Evolutionary conservation across 1,140 invertebrate species (phyloP).

Genomic region (Drosophila nigrodunni): DNA sequence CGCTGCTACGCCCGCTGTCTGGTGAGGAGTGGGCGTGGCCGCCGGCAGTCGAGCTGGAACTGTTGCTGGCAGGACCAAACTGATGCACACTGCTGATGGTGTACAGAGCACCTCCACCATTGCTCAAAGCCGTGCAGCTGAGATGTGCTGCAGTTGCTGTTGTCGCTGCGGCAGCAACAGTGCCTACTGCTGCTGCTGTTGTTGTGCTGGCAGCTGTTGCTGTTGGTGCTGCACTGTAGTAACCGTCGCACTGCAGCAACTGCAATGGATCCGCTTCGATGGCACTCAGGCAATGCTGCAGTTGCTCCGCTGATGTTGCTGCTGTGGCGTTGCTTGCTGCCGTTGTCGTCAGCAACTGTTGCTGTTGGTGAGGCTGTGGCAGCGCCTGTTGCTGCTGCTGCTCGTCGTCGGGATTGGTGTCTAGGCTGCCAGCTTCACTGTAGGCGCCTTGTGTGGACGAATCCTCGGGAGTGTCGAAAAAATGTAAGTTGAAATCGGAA

Average conservation of each 20-base stretch:
- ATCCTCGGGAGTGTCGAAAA: constrained; percentile 90
- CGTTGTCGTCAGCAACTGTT: constrained; percentile 19
- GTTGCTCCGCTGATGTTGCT: constrained; percentile 32
- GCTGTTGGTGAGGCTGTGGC: constrained; percentile 34
- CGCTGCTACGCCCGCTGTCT: constrained; percentile 67
- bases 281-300: constrained; percentile 74
- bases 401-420: constrained; percentile 87
- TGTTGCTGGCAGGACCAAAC: constrained; percentile 77
- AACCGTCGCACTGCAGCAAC: constrained; percentile 68
- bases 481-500: constrained; percentile 91
- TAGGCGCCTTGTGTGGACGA: constrained; percentile 88
- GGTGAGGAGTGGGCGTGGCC: constrained; percentile 50
- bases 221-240: constrained; percentile 44
- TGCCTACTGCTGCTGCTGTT: constrained; percentile 25
- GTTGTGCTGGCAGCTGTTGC: constrained; percentile 26
- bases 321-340: constrained; percentile 1
- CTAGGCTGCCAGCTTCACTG: constrained; percentile 89
- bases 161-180: constrained; percentile 18
- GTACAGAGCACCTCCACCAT: constrained; percentile 84
- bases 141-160: constrained; percentile 60
- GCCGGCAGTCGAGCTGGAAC: constrained; percentile 48
- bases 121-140: constrained; percentile 68
- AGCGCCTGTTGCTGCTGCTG: constrained; percentile 19
- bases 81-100: constrained; percentile 83
- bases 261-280: constrained; percentile 76